These are phyloP conservation scores for Minunthozetes semirufus DNA, from an alignment of 2,888 invertebrate genomes.

Conservation along the genomic window DNA sequence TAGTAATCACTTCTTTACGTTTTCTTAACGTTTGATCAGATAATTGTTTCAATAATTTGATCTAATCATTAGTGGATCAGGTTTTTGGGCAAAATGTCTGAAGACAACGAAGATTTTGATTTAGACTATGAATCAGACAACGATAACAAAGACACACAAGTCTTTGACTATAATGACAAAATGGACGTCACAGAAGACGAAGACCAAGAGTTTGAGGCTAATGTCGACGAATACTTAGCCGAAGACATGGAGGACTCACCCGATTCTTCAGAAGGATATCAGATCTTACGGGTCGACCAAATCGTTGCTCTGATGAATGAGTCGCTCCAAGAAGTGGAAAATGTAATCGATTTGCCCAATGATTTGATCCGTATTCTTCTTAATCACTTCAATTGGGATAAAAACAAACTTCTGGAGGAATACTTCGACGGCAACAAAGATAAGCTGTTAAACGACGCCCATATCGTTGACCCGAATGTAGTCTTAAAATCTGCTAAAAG, in stretches of 20 bases:
- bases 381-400: conserved; percentile 33
- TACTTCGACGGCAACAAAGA: conserved; percentile 21
- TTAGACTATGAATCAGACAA: background rate
- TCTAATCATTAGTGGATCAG: background rate
- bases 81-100: background rate
- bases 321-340: conserved; percentile 93
- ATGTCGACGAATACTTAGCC: background rate
- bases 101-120: background rate
- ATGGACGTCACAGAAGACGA: background rate
- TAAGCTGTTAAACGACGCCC: conserved; percentile 12
- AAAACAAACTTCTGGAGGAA: conserved; percentile 7
- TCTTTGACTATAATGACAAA: no score
- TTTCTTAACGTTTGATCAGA: background rate
- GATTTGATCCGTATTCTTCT: conserved; percentile 72
- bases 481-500: background rate
- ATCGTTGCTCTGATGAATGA: conserved; percentile 96
- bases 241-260: conserved; percentile 1
- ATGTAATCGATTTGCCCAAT: conserved; percentile 58
- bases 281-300: conserved; percentile 89
- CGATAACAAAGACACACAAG: background rate
- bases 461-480: background rate
- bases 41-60: background rate
- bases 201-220: background rate
- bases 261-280: conserved; percentile 65
- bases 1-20: no score